Conservation (phyloP, 1,140 invertebrate species). For the Geopemphigus sp. region DNA sequence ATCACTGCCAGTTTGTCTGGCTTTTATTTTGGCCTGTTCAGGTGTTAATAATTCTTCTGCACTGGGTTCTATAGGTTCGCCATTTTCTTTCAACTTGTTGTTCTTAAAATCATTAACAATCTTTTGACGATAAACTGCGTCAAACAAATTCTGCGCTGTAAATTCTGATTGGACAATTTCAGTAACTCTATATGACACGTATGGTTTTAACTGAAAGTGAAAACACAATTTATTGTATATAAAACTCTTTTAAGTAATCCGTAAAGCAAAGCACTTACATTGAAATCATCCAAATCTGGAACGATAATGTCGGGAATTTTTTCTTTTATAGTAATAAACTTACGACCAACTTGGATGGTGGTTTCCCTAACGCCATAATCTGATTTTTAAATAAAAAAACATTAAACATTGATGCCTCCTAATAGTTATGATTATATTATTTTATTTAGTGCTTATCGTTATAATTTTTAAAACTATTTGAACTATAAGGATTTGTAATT, state of each 20-base stretch:
- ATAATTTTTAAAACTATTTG: no score
- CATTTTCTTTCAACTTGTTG: slow-evolving; percentile 68
- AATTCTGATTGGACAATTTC: slow-evolving; percentile 70
- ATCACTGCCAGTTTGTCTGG: slow-evolving; percentile 74
- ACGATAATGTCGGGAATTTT: slow-evolving; percentile 90
- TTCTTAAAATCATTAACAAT: slow-evolving; percentile 75
- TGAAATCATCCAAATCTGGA: slow-evolving; percentile 76
- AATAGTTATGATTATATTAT: no score
- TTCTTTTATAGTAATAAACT: slow-evolving; percentile 73
- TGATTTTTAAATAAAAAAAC: slow-evolving; percentile 52
- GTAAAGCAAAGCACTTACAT: slow-evolving; percentile 57
- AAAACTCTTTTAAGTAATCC: not conserved
- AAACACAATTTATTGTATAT: not conserved
- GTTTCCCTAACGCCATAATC: slow-evolving; percentile 66
- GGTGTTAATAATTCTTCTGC: slow-evolving; percentile 68
- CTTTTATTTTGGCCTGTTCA: slow-evolving; percentile 67
- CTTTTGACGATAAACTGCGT: slow-evolving; percentile 77
- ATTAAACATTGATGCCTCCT: not conserved
- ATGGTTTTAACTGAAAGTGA: slow-evolving; percentile 51
- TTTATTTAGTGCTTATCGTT: no score
- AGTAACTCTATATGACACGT: slow-evolving; percentile 55
- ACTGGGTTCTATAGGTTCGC: slow-evolving; percentile 69
- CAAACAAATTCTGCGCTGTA: slow-evolving; percentile 50
- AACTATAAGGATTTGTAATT: no score
- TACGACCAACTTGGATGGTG: slow-evolving; percentile 60